Evolutionary conservation across 2,797 vertebrate genomes (phyloP), one percentile per base, ranked within the genome.

Genomic region (Anguilla pacifica): DNA sequence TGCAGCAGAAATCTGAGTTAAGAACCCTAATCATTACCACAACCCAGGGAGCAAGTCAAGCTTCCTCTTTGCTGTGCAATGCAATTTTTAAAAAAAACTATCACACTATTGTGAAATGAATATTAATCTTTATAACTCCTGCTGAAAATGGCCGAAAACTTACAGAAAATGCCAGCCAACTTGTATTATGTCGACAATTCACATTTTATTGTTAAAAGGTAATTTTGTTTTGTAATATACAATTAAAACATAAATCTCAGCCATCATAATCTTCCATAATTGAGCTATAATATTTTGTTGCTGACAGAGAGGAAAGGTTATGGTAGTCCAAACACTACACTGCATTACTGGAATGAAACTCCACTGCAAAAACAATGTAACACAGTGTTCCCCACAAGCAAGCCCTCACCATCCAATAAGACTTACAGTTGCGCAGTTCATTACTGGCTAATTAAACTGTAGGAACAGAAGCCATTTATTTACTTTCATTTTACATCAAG

Each of bases 391-490:
- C 86, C 86, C 61, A 61, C 13, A 39, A 67, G 57, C 59, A 39
- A 70, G 49, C 86, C 35, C 13, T 19, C n/a, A 67, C 61, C 35
- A 39, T 13, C n/a, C 81, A 22, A 61, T 31, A 43, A 49, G 19
- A 53, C 81, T 87, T 70, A 13, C 84, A 83, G 72, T 84, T 49
- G 61, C 46, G 53, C 59, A 19, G 77, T 79, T 49, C 43, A 57
- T 83, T 87, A 31, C n/a, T 51, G 83, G 86, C 79, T 83, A 84
- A 84, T 70, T 70, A 83, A n/a, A 51, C n/a, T 31, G 59, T 10
- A 7, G 81, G 61, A 87, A 87, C 61, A 84, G 28, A 74, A 31
- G 64, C 43, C 4, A 74, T 86, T 74, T 77, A 74, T 86, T 86
- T 79, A 17, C 74, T 39, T 39, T 84, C 4, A 13, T 59, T 31